Conservation (phyloP, 2,888 invertebrate genomes). For the Microplitis deprimator region DNA sequence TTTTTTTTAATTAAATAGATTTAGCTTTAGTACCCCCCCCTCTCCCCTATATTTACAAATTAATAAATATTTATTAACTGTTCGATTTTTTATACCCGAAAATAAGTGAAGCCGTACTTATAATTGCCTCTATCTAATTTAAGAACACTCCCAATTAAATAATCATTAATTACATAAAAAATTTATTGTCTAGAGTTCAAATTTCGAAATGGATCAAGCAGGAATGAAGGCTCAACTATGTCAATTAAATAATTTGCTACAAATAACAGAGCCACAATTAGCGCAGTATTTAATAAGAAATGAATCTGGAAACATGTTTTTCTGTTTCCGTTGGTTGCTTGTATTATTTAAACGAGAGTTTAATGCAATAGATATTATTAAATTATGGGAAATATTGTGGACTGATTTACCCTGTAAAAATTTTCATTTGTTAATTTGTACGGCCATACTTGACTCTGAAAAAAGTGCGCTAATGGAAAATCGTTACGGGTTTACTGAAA, state of each 20-base stretch:
- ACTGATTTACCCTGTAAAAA: conserved; percentile 94
- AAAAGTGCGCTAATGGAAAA: conserved; percentile 90
- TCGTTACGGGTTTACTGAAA: conserved; percentile 95
- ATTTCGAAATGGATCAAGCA: conserved; percentile 97
- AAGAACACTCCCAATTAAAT: neutral
- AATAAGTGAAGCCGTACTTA: no score
- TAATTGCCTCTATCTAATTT: no score
- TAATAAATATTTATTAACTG: neutral
- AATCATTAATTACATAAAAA: neutral
- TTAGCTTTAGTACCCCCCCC: neutral
- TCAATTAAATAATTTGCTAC: conserved; percentile 86
- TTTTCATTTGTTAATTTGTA: conserved; percentile 94
- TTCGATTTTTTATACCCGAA: neutral
- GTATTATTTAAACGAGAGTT: conserved; percentile 97
- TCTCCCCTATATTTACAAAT: neutral
- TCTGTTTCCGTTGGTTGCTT: conserved; percentile 98
- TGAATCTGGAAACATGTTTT: conserved; percentile 97
- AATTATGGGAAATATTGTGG: conserved; percentile 97
- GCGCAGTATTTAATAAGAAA: conserved; percentile 88
- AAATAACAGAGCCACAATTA: conserved; percentile 87
- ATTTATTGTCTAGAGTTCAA: conserved; percentile 74
- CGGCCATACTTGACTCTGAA: conserved; percentile 93
- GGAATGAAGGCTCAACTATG: conserved; percentile 95
- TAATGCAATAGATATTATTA: conserved; percentile 86
- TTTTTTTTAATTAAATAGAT: no score